These are phyloP conservation scores for Conops quadrifasciatus DNA, from an alignment of 2,888 invertebrate species.

Conservation along the genomic window DNA sequence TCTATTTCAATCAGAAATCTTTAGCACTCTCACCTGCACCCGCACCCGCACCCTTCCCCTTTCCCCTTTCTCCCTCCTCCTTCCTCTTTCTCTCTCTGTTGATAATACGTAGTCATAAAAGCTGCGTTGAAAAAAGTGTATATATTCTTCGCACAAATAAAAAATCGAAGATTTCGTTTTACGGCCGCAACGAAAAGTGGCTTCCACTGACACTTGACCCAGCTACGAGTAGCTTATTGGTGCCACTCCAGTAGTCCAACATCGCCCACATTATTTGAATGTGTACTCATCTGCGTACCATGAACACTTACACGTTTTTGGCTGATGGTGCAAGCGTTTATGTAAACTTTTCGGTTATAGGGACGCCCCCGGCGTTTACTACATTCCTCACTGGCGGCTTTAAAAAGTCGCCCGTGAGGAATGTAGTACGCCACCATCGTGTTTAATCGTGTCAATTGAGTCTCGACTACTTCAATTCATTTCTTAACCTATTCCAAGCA, in stretches of 20 bases:
- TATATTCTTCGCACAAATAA: too few species aligned
- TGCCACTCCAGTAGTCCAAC: slow-evolving; percentile 33
- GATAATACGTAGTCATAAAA: neutral
- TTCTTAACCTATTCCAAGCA: slow-evolving; percentile 12
- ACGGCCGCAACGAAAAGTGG: too few species aligned
- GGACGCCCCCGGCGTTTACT: too few species aligned
- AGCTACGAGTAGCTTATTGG: slow-evolving; percentile 32
- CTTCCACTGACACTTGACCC: slow-evolving; percentile 27
- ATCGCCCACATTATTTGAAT: slow-evolving; percentile 31
- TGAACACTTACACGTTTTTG: too few species aligned
- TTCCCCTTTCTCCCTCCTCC: neutral
- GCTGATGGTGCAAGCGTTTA: too few species aligned
- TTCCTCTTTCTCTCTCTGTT: neutral
- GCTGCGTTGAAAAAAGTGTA: neutral
- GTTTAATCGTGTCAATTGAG: slow-evolving; percentile 3
- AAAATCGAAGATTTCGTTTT: too few species aligned
- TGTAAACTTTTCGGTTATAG: too few species aligned
- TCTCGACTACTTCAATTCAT: slow-evolving; percentile 11
- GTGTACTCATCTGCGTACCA: neutral
- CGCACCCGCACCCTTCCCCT: neutral
- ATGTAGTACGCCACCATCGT: neutral
- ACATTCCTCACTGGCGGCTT: too few species aligned
- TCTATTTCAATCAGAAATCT: too few species aligned
- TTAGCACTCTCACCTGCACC: too few species aligned
- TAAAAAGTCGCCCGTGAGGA: too few species aligned